Evolutionary conservation across 2,113 vertebrate species (phyloP).

Genomic region (Micronisus gabar): DNA sequence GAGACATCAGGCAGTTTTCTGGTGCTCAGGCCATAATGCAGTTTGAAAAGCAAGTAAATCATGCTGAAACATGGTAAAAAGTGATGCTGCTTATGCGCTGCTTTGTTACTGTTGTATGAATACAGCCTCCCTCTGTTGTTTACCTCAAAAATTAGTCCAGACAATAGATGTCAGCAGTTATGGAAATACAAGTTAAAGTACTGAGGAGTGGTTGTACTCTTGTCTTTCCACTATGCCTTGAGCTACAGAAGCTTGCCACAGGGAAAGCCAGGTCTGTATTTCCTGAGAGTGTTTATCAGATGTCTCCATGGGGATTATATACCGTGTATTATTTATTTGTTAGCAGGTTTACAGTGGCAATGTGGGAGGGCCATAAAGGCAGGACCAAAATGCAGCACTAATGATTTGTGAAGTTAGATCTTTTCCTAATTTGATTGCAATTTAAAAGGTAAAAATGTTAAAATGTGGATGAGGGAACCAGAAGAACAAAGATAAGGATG

Average conservation of each 20-base stretch:
- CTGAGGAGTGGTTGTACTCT: accelerated
- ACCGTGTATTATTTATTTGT: neutral
- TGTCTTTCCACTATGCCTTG: neutral
- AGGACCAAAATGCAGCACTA: neutral
- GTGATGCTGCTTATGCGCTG: neutral
- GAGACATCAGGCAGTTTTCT: neutral
- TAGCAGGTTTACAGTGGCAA: neutral
- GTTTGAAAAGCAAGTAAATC: neutral
- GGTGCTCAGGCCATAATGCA: neutral
- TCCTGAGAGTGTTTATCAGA: neutral
- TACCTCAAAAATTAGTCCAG: neutral
- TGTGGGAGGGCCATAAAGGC: neutral
- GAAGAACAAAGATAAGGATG: neutral
- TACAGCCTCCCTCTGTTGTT: neutral
- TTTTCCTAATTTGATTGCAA: neutral
- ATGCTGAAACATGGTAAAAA: neutral
- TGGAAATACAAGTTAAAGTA: neutral
- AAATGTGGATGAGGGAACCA: neutral
- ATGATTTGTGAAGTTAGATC: neutral
- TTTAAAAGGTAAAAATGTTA: neutral
- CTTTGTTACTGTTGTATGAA: neutral
- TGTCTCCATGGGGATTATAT: neutral
- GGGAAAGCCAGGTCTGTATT: neutral
- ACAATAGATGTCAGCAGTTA: neutral
- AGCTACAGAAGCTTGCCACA: neutral